Evolutionary conservation across 2,888 invertebrate species (phyloP).

Genomic region (Hoplodrina ambigua): DNA sequence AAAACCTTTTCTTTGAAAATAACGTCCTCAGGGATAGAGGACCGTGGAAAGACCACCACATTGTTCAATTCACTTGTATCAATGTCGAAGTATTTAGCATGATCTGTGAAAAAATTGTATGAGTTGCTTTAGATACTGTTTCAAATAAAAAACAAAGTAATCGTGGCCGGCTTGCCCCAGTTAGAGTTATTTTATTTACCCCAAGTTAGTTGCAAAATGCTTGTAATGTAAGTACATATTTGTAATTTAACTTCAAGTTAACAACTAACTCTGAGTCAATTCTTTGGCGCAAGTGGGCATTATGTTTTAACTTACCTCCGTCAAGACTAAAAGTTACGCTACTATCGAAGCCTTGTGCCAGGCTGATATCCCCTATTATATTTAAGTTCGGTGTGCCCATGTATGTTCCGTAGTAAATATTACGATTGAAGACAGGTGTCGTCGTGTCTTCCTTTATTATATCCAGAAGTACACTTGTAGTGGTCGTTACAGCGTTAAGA

Average conservation of each 20-base stretch:
- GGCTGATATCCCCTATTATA: slow-evolving; percentile 69
- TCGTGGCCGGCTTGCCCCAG: neutral
- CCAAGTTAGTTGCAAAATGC: too few species aligned
- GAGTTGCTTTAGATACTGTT: neutral
- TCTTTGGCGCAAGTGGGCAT: neutral
- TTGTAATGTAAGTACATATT: too few species aligned
- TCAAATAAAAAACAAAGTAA: neutral
- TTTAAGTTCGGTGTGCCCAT: slow-evolving; percentile 60
- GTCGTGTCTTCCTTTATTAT: slow-evolving; percentile 77
- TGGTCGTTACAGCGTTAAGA: slow-evolving; percentile 71
- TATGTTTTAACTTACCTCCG: slow-evolving; percentile 74
- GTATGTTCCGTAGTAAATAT: slow-evolving; percentile 75
- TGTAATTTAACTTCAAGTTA: too few species aligned
- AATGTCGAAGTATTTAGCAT: slow-evolving; percentile 74
- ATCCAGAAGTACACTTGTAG: slow-evolving; percentile 76
- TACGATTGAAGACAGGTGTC: slow-evolving; percentile 77
- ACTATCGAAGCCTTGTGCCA: slow-evolving; percentile 76
- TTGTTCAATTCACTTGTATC: slow-evolving; percentile 58
- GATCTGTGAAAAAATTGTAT: slow-evolving; percentile 68
- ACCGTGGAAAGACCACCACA: slow-evolving; percentile 64
- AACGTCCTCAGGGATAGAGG: slow-evolving; percentile 75
- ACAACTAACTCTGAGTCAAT: neutral
- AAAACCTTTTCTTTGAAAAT: slow-evolving; percentile 78
- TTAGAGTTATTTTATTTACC: neutral
- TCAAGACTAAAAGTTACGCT: slow-evolving; percentile 74